Evolutionary conservation across 1,140 invertebrate genomes (phyloP).

Genomic region (Gryon sp.): DNA sequence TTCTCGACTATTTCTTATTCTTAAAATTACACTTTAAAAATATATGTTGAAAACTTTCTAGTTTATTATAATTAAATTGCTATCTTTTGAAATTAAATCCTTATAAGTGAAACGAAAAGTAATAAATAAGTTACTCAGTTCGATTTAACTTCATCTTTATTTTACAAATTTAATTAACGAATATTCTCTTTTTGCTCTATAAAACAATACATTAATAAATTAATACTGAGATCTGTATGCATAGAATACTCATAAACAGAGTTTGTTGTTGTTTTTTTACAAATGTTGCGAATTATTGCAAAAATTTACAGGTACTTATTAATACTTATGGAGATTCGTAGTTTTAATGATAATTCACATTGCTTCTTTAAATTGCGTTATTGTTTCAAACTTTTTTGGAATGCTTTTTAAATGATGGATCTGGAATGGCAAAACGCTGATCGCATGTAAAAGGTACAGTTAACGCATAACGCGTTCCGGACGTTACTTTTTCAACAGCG

Average conservation of each 20-base stretch:
- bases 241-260: not conserved
- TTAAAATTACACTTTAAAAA: too few species aligned
- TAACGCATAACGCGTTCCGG: constrained; percentile 87
- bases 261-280: constrained; percentile 1
- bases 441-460: constrained; percentile 94
- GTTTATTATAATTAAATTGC: too few species aligned
- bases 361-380: not conserved
- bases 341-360: constrained; percentile 12
- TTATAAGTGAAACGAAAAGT: too few species aligned
- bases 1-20: too few species aligned
- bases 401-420: constrained; percentile 76
- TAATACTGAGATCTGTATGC: constrained; percentile 23
- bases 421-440: constrained; percentile 81
- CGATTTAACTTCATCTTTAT: too few species aligned
- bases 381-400: constrained; percentile 42
- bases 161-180: not conserved
- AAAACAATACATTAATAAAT: constrained; percentile 5
- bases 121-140: too few species aligned
- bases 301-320: constrained; percentile 27
- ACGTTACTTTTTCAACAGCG: constrained; percentile 88
- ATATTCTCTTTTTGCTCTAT: constrained; percentile 10
- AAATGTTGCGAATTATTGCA: constrained; percentile 13
- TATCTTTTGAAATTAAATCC: too few species aligned
- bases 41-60: too few species aligned
- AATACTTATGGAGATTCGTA: too few species aligned